Conservation (phyloP, 2,888 invertebrate genomes). For the Pegoplata infirma region DNA sequence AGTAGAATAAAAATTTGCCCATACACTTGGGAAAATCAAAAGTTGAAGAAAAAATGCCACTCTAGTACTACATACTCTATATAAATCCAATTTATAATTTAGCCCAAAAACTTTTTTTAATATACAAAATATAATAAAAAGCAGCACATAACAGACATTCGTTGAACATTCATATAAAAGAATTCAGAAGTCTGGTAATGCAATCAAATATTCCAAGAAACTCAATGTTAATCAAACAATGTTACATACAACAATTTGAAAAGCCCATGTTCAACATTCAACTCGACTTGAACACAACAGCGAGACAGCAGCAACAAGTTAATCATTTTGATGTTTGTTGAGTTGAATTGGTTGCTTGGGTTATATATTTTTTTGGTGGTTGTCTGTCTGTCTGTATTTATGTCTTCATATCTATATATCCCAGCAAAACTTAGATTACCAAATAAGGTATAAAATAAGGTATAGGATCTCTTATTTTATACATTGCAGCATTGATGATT, state of each 20-base stretch:
- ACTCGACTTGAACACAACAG: conserved; percentile 16
- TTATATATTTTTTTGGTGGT: conserved; percentile 3
- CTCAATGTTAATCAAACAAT: conserved; percentile 51
- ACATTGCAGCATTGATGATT: no score
- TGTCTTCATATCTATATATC: no score
- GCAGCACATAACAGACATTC: neutral
- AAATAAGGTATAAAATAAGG: no score
- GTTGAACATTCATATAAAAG: conserved; percentile 6
- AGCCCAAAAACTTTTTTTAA: conserved; percentile 20
- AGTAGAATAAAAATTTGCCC: no score
- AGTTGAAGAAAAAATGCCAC: no score
- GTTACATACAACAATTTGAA: conserved; percentile 40
- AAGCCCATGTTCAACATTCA: conserved; percentile 23
- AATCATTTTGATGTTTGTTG: conserved; percentile 55
- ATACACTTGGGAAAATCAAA: no score
- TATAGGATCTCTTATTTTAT: no score
- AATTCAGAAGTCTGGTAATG: conserved; percentile 41
- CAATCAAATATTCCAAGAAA: conserved; percentile 48
- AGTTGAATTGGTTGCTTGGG: neutral
- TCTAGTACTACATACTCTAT: neutral
- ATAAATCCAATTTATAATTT: neutral
- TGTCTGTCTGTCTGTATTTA: conserved; percentile 1
- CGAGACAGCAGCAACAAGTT: conserved; percentile 54
- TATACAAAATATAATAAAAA: neutral
- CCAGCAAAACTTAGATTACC: no score